Percentiles rank a stretch among this genome's conserved stretches.
These are phyloP conservation scores for Aleiodes leptofemur DNA, from an alignment of 2,888 invertebrate genomes.

Conservation along the genomic window DNA sequence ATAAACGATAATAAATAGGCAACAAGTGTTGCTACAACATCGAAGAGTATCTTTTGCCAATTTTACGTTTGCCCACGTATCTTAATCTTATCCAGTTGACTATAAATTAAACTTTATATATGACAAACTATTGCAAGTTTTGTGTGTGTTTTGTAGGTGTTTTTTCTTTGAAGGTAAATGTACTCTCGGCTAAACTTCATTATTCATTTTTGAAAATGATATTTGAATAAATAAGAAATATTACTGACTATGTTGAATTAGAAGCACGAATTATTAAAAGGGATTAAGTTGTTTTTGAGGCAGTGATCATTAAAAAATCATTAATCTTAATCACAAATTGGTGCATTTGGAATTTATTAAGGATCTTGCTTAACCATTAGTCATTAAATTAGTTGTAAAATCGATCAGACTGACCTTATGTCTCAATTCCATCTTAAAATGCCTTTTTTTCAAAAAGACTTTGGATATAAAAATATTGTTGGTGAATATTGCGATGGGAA, in stretches of 20 bases:
- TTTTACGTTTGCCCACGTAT: conserved; percentile 19
- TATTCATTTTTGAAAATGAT: too few species aligned
- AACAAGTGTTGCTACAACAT: conserved; percentile 30
- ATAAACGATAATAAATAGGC: conserved; percentile 37
- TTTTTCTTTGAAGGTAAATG: too few species aligned
- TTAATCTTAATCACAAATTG: conserved; percentile 65
- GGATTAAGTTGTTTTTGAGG: conserved; percentile 65
- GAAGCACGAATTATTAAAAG: conserved; percentile 22
- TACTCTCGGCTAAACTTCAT: too few species aligned
- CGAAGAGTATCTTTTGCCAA: conserved; percentile 27
- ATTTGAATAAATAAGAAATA: neutral
- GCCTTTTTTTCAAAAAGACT: neutral
- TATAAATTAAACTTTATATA: conserved; percentile 8
- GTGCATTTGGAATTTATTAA: conserved; percentile 55
- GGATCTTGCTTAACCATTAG: conserved; percentile 49
- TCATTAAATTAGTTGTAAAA: conserved; percentile 54
- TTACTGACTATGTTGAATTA: neutral
- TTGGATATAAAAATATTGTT: too few species aligned
- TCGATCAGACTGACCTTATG: conserved; percentile 52
- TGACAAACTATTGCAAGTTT: conserved; percentile 21
- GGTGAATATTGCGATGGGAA: too few species aligned
- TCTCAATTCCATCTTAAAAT: neutral
- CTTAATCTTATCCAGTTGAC: conserved; percentile 20
- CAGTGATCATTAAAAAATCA: conserved; percentile 68
- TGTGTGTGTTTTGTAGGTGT: too few species aligned